Percentiles rank a stretch among this genome's conserved stretches.
phyloP scores from a whole-genome alignment of 64 coral and sea anemone species.

The Dendrophyllia cribrosa region DNA sequence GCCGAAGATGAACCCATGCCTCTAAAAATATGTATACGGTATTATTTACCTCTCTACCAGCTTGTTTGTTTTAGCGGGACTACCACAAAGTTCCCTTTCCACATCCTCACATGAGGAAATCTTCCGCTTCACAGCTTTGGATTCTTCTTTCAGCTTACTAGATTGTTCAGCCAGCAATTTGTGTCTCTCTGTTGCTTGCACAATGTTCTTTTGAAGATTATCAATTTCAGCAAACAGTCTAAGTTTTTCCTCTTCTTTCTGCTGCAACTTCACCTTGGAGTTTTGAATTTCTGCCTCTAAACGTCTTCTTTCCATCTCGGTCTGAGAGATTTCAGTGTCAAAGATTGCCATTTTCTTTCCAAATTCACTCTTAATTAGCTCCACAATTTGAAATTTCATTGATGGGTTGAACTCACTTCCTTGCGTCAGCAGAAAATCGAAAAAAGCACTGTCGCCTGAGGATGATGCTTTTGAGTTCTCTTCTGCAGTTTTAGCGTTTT shows the following conservation, averaged over 20 bases:
- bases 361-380: constrained; percentile 41
- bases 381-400: constrained; percentile 48
- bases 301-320: constrained; percentile 13
- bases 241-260: constrained; percentile 30
- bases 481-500: neutral
- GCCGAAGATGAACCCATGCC: too few species aligned
- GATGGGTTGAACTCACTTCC: constrained; percentile 39
- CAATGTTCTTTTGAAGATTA: constrained; percentile 36
- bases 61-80: constrained; percentile 20
- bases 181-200: constrained; percentile 18
- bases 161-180: constrained; percentile 4
- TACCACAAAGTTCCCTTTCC: constrained; percentile 37
- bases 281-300: constrained; percentile 32
- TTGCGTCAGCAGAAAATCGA: constrained; percentile 43
- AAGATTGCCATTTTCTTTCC: constrained; percentile 29
- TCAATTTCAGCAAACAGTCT: constrained; percentile 48
- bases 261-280: neutral
- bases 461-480: neutral
- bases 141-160: constrained; percentile 11
- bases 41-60: neutral
- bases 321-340: neutral
- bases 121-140: constrained; percentile 28
- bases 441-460: constrained; percentile 34
- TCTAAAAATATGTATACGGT: too few species aligned
- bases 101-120: constrained; percentile 50